A percentile compares a stretch with the other conserved stretches of the same genome.
These are phyloP conservation scores for Tiphia femorata DNA, from an alignment of 2,888 invertebrate species.

Conservation along the genomic window DNA sequence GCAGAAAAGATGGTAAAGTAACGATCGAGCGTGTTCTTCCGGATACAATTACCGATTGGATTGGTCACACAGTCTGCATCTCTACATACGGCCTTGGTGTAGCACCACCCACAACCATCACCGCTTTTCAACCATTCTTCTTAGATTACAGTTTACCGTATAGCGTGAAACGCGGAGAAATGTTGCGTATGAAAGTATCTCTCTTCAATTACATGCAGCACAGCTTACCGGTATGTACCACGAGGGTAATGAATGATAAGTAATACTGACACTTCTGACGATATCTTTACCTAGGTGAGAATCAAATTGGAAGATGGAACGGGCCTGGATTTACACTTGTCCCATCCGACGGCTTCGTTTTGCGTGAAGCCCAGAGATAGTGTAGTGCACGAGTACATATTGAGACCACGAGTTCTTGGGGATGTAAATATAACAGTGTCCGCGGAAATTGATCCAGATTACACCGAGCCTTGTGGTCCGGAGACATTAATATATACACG, in stretches of 20 bases:
- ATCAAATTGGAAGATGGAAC: slow-evolving; percentile 54
- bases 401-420: slow-evolving; percentile 64
- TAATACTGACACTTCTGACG: not conserved
- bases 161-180: slow-evolving; percentile 77
- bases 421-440: slow-evolving; percentile 72
- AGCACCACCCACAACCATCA: slow-evolving; percentile 68
- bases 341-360: slow-evolving; percentile 45
- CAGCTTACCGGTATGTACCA: slow-evolving; percentile 75
- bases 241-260: not conserved
- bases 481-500: slow-evolving; percentile 68
- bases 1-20: slow-evolving; percentile 64
- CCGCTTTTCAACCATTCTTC: slow-evolving; percentile 81
- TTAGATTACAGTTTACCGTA: slow-evolving; percentile 79
- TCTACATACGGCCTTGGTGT: slow-evolving; percentile 72
- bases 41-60: slow-evolving; percentile 76
- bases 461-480: slow-evolving; percentile 69
- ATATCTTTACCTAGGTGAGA: slow-evolving; percentile 41
- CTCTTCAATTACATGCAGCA: slow-evolving; percentile 81
- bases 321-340: slow-evolving; percentile 54
- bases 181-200: slow-evolving; percentile 75
- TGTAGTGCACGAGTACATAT: slow-evolving; percentile 57
- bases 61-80: slow-evolving; percentile 73
- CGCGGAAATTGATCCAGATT: slow-evolving; percentile 69
- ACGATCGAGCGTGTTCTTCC: slow-evolving; percentile 70
- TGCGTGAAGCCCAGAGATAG: slow-evolving; percentile 58